Base-by-base conservation (phyloP, 2,888 invertebrate genomes). In the Sinhomidia bicolor region DNA sequence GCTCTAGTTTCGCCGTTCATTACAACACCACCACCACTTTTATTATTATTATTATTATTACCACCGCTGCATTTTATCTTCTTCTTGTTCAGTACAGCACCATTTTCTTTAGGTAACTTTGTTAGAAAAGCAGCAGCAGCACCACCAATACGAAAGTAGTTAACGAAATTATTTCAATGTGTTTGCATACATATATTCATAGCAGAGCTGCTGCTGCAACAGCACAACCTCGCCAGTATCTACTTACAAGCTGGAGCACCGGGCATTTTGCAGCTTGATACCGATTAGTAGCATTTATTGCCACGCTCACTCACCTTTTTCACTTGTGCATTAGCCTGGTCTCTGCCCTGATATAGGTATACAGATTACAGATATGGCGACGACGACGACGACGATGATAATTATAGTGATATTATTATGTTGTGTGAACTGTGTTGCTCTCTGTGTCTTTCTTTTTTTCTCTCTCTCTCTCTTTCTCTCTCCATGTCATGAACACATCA, bases 401-500 rank as follows among this genome's bases (percentile, higher is more conserved):
- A 68, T 68, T 36, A 12, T 47, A 3, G 47, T 74, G 74, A 74
- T 74, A 74, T 47, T 26, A 47, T 74, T 26, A 74, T 74, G 74
- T 74, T 47, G 47, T 74, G 74, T 74, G 74, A 74, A 74, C 65
- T 81, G 57, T 62, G 57, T 81, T 62, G 54, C 80, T 81, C 62
- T 44, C 44, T 60, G n/a, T n/a, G n/a, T n/a, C n/a, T n/a, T n/a
- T n/a, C n/a, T n/a, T n/a, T n/a, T n/a, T n/a, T 62, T 62, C n/a
- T 81, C 26, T 20, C 36, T 20, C 23, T 57, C 80, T 23, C n/a
- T 81, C 26, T 10, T 12, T 32, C 54, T 17, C 44, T 20, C 60
- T 36, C 47, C 85, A 76, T 78, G 85, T 85, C 78, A 85, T 85
- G 65, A 44, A 41, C 71, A 71, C 41, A 71, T 71, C 71, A 71